A percentile compares a stretch with the other conserved stretches of the same genome.
phyloP scores from a whole-genome alignment of 1,140 invertebrate species.

The Rhopalosiphum maidis region DNA sequence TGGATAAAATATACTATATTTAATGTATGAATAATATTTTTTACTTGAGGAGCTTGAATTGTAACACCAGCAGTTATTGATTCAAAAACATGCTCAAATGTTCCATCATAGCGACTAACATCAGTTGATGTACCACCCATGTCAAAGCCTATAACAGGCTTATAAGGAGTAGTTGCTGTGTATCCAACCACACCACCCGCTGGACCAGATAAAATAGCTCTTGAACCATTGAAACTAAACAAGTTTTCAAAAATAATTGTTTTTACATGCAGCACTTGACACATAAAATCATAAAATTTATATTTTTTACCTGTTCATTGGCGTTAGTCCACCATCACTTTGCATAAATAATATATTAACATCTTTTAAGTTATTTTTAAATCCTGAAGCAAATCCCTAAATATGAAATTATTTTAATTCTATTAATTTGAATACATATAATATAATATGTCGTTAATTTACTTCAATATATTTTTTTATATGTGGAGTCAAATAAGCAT shows the following conservation, averaged over 20 bases:
- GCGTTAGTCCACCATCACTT: slow-evolving; percentile 96
- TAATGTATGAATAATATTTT: background rate
- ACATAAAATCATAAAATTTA: no score
- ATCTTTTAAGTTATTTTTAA: slow-evolving; percentile 77
- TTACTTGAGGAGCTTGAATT: slow-evolving; percentile 93
- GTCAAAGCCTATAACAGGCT: slow-evolving; percentile 93
- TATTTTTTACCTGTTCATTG: slow-evolving; percentile 80
- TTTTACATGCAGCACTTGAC: slow-evolving; percentile 60
- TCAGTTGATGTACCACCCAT: slow-evolving; percentile 99
- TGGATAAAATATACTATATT: background rate
- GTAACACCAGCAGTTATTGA: slow-evolving; percentile 94
- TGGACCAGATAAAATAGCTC: slow-evolving; percentile 95
- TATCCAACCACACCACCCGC: slow-evolving; percentile 98
- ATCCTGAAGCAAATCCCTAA: slow-evolving; percentile 84
- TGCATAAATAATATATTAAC: slow-evolving; percentile 98
- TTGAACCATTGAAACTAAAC: slow-evolving; percentile 78
- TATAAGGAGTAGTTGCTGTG: slow-evolving; percentile 77
- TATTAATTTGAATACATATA: background rate
- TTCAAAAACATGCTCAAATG: slow-evolving; percentile 95
- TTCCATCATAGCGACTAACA: slow-evolving; percentile 90
- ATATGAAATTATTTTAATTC: slow-evolving; percentile 57
- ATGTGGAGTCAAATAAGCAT: slow-evolving; percentile 97
- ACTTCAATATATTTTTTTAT: slow-evolving; percentile 87
- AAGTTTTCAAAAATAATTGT: slow-evolving; percentile 48
- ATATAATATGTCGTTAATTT: slow-evolving; percentile 55